Base-by-base conservation (phyloP, 2,113 vertebrate genomes). In the Esox niger region DNA sequence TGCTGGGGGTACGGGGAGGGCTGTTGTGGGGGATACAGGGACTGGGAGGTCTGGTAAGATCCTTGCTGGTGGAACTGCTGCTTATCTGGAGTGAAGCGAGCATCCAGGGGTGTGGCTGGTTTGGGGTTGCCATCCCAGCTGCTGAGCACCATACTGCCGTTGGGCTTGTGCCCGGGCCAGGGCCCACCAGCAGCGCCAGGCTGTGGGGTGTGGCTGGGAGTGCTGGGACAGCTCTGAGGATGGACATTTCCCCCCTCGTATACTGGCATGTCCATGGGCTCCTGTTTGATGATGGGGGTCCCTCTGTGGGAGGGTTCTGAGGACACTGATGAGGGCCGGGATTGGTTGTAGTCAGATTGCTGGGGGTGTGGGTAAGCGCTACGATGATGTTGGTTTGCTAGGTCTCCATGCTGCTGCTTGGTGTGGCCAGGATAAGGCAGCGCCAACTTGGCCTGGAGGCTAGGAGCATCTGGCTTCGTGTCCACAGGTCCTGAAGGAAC, bases 211-310 rank as follows among this genome's bases (percentile, higher is more conserved):
- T 69, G 74, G 61, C 81, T 77, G 0, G 84, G 86, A 33, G 84
- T 82, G 69, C 66, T 76, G 15, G 79, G 74, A 56, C 83, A 73
- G 78, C 82, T 0, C 72, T 82, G 1, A 74, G 67, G 66, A 21
- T 73, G 1, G 74, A 66, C 68, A 21, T 73, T 73, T n/a, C 69
- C 59, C 30, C 92, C 80, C 69, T 96, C 78, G 68, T 91, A 77
- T 0, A 90, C 78, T 0, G 91, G 87, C 4, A 93, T 75, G 64
- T 96, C 95, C 1, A 89, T 80, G 0, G 96, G 96, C 71, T 99
- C 97, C 88, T 97, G 94, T 77, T 99, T 99, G 86, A 98, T 95
- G 76, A 93, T 73, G 2, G 90, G 90, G 38, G 86, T 90, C 69
- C 75, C 83, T 70, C 84, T 78, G 65, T 82, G 84, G 68, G 84